Evolutionary conservation across 2,113 vertebrate genomes (phyloP), one percentile per base, ranked within the genome.

Genomic region (Mellivora capensis): DNA sequence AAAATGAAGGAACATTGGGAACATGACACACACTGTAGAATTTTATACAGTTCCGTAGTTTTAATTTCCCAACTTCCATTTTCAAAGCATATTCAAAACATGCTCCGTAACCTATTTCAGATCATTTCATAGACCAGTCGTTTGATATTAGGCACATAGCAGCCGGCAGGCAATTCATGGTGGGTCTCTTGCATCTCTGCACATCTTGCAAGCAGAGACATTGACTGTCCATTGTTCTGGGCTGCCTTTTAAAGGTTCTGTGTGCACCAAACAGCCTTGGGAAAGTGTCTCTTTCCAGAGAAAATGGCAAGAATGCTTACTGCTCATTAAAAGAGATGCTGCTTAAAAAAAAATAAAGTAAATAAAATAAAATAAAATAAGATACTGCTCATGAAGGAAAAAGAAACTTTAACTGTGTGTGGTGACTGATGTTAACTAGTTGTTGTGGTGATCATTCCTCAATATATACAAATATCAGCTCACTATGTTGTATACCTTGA

Each of bases 31-130:
- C 10, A 49, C 54, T 64, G 23, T n/a, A 59, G 72, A 91, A 54
- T 89, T 85, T 52, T 67, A 71, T 9, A 39, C 85, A 49, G 20
- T 88, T 57, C 0, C 5, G n/a, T 52, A 37, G 79, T 80, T 96
- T 61, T 37, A 29, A 62, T 69, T 92, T 47, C 27, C 84, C 42
- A 87, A 76, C 27, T 88, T 96, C 20, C 23, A n/a, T 85, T 89
- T 88, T 67, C 21, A 90, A 97, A 90, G 29, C 61, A 83, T 96
- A 7, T 88, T 67, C 27, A 90, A 97, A 90, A 29, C 61, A 80
- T 96, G 12, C 31, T 87, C 80, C 80, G 37, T 74, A 92, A 79
- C 2, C 3, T 71, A 20, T 54, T 95, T 64, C 67, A 77, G 61
- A 25, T 25, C 42, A 77, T 77, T 69, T 62, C 90, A 62, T 87